phyloP scores from a whole-genome alignment of 2,888 invertebrate genomes.

The Tachina grossa region DNA sequence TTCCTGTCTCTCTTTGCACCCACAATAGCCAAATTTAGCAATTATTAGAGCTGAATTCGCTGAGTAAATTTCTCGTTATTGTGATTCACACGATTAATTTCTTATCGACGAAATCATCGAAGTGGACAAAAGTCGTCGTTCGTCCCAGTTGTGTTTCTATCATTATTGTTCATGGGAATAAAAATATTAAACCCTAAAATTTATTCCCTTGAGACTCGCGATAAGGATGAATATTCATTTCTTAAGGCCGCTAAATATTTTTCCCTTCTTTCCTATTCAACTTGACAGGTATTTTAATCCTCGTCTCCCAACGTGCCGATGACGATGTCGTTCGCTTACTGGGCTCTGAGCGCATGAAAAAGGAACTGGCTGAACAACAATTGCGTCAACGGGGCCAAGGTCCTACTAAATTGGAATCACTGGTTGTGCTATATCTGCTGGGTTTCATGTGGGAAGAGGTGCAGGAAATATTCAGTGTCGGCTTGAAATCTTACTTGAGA shows the following conservation, averaged over 20 bases:
- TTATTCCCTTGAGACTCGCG: too few species aligned
- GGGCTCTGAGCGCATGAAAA: conserved; percentile 88
- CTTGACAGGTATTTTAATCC: conserved; percentile 89
- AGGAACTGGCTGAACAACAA: conserved; percentile 85
- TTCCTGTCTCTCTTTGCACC: too few species aligned
- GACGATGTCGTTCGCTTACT: conserved; percentile 89
- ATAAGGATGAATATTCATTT: too few species aligned
- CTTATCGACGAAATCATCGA: too few species aligned
- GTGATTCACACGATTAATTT: too few species aligned
- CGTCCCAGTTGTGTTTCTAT: too few species aligned
- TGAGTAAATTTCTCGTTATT: too few species aligned
- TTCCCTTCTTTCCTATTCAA: background rate
- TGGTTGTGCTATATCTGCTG: conserved; percentile 92
- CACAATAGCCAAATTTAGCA: too few species aligned
- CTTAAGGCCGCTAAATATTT: background rate
- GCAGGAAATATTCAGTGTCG: conserved; percentile 93
- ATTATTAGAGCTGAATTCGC: too few species aligned
- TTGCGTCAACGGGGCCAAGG: conserved; percentile 91
- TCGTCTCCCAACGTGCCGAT: conserved; percentile 96
- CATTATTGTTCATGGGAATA: too few species aligned
- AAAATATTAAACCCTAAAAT: too few species aligned
- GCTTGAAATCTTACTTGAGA: conserved; percentile 92
- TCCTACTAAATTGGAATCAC: conserved; percentile 92
- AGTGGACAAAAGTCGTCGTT: too few species aligned
- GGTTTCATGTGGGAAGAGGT: conserved; percentile 97